Evolutionary conservation across 1,140 invertebrate genomes (phyloP).

Genomic region (Ips typographus): DNA sequence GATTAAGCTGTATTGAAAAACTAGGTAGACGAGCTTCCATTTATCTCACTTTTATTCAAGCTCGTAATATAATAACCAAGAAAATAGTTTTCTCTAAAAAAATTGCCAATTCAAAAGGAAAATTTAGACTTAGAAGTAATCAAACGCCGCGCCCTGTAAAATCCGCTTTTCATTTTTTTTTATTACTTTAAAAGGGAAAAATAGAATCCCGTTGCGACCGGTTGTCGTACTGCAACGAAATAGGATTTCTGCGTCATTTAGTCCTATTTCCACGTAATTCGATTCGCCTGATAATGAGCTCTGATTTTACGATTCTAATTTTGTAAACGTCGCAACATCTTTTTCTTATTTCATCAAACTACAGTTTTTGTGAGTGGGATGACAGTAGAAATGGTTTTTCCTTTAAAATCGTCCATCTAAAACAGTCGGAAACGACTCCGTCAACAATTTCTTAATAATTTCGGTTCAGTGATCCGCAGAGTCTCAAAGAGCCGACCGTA

Average conservation of each 20-base stretch:
- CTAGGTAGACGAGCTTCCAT: no score
- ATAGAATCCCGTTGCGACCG: not conserved
- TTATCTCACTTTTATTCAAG: no score
- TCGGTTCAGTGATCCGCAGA: conserved; percentile 7
- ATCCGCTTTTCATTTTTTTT: not conserved
- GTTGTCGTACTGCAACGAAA: no score
- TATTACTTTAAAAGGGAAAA: not conserved
- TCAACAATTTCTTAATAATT: conserved; percentile 19
- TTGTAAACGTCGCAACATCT: not conserved
- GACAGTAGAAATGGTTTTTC: no score
- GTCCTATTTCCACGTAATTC: no score
- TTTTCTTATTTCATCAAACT: not conserved
- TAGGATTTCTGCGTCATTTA: no score
- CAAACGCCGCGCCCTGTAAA: not conserved
- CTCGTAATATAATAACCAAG: no score
- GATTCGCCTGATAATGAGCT: not conserved
- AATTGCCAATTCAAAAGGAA: no score
- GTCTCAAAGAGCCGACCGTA: conserved; percentile 15
- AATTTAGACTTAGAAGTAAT: not conserved
- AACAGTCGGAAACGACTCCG: conserved; percentile 9
- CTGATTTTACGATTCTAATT: not conserved
- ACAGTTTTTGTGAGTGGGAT: not conserved
- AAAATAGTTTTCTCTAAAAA: no score
- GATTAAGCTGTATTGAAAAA: no score
- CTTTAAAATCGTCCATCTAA: not conserved